Evolutionary conservation across 2,888 invertebrate genomes (phyloP), one percentile per base, ranked within the genome.

Genomic region (Dasypogon diadema): DNA sequence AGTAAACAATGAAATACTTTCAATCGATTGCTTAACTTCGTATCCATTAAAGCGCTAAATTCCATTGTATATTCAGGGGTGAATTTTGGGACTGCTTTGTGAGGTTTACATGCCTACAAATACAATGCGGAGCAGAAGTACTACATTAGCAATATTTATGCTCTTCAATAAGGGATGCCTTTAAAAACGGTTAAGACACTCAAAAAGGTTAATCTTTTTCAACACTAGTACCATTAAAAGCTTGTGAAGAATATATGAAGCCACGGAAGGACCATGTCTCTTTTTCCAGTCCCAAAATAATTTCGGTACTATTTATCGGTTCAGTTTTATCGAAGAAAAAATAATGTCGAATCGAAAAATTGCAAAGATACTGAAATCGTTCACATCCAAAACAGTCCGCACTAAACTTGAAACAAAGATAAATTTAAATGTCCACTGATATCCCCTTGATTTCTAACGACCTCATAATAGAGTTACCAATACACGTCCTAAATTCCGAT

Each of bases 401-500:
- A 65, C 65, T 21, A 37, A 46, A 65, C 48, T 65, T 42, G 24
- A 24, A 14, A 46, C 48, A 34, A n/a, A 70, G 54, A 73, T 73
- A 73, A 55, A 73, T 56, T 73, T 55, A 55, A 73, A 73, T 73
- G 56, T 42, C 73, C 56, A 42, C 24, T 26, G 22, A 54, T 16
- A 30, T 16, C 34, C 73, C 56, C 22, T 37, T 26, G 37, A 51
- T 73, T 73, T 73, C 56, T 56, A 73, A 73, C 56, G 56, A 42
- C 55, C 56, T 73, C 46, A 54, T 70, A 75, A 75, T 42, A 56
- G 37, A 73, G 73, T 56, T 56, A 73, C 55, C 55, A 34, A 73
- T 56, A 73, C 73, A 73, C 55, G 56, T 46, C 22, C 72, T 48
- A 77, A 77, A 77, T 75, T 77, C 75, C 72, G 30, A 75, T 73